These are phyloP conservation scores for Alca torda DNA, from an alignment of 2,797 vertebrate species.

Conservation along the genomic window DNA sequence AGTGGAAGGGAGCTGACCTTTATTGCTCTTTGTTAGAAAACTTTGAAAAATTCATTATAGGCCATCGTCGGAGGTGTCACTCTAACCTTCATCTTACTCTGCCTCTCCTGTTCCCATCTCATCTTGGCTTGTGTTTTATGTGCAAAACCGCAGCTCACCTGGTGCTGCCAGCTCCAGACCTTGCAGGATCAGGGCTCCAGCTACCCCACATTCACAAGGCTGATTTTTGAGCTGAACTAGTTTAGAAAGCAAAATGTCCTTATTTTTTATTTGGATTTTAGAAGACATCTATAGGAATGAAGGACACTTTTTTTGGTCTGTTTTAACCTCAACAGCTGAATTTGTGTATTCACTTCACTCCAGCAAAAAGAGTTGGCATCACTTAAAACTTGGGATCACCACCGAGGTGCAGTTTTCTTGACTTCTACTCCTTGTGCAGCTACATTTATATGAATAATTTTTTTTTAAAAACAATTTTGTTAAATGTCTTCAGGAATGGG, in stretches of 20 bases:
- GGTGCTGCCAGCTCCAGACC: neutral
- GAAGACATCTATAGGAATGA: neutral
- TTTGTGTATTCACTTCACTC: neutral
- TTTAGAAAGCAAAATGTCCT: neutral
- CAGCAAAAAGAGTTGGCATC: neutral
- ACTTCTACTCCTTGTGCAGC: neutral
- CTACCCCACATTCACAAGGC: accelerated
- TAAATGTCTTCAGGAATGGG: neutral
- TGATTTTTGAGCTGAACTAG: neutral
- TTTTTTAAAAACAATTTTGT: neutral
- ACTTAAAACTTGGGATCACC: neutral
- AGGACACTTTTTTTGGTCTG: neutral
- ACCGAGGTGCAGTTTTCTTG: neutral
- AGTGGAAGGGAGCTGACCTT: neutral
- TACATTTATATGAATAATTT: neutral
- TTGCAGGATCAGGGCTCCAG: neutral
- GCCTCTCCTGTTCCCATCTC: neutral
- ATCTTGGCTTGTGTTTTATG: neutral
- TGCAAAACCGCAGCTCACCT: neutral
- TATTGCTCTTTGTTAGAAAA: neutral
- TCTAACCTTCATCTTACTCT: neutral
- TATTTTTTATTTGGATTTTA: neutral
- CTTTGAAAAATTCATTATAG: constrained; percentile 21
- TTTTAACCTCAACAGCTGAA: neutral
- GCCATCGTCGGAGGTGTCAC: neutral